A percentile compares a stretch with the other conserved stretches of the same genome.
Conservation (phyloP, 1,140 invertebrate genomes). For the Latrodectus geometricus region DNA sequence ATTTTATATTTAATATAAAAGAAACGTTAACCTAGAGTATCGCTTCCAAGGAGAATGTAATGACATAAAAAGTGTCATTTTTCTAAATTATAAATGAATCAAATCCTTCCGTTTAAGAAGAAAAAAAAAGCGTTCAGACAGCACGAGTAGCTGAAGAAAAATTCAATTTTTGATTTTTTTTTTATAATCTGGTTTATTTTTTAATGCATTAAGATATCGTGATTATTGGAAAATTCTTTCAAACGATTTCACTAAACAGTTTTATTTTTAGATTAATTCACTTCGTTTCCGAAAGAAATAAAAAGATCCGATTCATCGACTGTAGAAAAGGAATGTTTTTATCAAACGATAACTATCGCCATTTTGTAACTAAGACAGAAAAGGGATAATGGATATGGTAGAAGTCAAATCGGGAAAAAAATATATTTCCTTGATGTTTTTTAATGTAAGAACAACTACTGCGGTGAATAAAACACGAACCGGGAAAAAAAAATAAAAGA, state of each 20-base stretch:
- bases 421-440: conserved; percentile 3
- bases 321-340: conserved; percentile 49
- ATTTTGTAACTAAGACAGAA: conserved; percentile 58
- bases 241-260: conserved; percentile 51
- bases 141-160: conserved; percentile 27
- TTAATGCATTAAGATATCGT: conserved; percentile 50
- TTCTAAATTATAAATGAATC: conserved; percentile 62
- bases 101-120: conserved; percentile 35
- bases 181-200: conserved; percentile 10
- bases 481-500: conserved; percentile 1
- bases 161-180: neutral
- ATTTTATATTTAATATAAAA: too few relatives aligned
- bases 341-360: conserved; percentile 60
- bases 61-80: conserved; percentile 33
- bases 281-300: neutral
- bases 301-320: conserved; percentile 31
- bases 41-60: neutral
- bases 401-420: conserved; percentile 1
- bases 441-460: conserved; percentile 30
- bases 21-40: neutral
- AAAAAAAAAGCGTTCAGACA: conserved; percentile 29
- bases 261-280: conserved; percentile 52
- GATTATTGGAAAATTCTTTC: conserved; percentile 55
- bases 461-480: conserved; percentile 14
- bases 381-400: conserved; percentile 53